Conservation (phyloP, 2,797 vertebrate genomes). For the Acipenser transmontanus region DNA sequence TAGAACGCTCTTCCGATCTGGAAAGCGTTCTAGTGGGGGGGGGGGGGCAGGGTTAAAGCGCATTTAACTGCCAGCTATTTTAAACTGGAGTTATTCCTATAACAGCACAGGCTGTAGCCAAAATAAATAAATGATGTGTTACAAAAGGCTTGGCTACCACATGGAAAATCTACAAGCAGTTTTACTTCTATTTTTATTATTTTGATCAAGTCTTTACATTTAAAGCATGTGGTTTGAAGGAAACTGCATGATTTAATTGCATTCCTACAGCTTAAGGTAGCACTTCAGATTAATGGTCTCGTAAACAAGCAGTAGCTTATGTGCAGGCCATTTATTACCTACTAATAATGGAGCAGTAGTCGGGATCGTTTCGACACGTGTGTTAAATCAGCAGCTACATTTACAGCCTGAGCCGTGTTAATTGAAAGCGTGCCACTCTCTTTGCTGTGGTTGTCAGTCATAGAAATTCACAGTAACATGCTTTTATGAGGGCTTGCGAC, state of each 20-base stretch:
- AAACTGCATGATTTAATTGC: background rate
- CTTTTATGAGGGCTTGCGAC: background rate
- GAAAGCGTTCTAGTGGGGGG: too few relatives aligned
- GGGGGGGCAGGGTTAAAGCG: background rate
- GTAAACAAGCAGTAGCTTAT: background rate
- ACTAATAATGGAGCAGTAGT: slow-evolving; percentile 13
- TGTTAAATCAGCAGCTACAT: slow-evolving; percentile 19
- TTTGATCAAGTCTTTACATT: background rate
- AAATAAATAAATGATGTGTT: slow-evolving; percentile 20
- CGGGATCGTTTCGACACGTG: slow-evolving; percentile 16
- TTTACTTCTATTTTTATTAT: slow-evolving; percentile 13
- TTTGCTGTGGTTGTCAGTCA: slow-evolving; percentile 3
- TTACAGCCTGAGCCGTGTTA: slow-evolving; percentile 1
- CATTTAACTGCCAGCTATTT: background rate
- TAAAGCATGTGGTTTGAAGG: slow-evolving; percentile 12
- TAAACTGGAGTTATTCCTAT: background rate
- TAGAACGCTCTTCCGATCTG: too few relatives aligned
- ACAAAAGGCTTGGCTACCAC: background rate
- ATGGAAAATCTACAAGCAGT: slow-evolving; percentile 11
- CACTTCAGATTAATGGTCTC: slow-evolving; percentile 10
- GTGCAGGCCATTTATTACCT: background rate
- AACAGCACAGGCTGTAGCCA: background rate
- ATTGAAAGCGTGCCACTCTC: slow-evolving; percentile 4
- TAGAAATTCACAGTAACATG: slow-evolving; percentile 3
- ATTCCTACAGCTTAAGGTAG: background rate